phyloP scores from a whole-genome alignment of 2,888 invertebrate genomes.

The Drosophila mimetica region DNA sequence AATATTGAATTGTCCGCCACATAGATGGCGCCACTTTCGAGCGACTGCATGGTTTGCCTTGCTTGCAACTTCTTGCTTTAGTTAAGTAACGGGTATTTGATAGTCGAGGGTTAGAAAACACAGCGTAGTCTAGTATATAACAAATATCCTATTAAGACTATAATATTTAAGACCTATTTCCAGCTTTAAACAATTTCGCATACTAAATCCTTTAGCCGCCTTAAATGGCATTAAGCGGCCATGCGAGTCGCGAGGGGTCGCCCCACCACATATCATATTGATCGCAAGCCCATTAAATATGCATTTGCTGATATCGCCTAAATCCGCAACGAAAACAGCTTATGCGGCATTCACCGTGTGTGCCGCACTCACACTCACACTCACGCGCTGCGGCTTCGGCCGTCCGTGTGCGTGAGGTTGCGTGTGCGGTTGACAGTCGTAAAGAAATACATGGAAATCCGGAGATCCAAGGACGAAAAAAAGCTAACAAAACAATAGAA shows the following conservation, averaged over 20 bases:
- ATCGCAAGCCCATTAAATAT: constrained; percentile 78
- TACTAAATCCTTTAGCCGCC: not conserved
- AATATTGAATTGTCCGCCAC: too few species aligned
- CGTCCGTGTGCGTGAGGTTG: constrained; percentile 4
- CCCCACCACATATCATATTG: constrained; percentile 46
- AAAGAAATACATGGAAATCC: constrained; percentile 57
- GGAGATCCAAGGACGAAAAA: constrained; percentile 42
- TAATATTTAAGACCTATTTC: not conserved
- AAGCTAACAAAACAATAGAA: constrained; percentile 73
- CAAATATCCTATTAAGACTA: too few species aligned
- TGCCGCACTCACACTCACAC: constrained; percentile 4
- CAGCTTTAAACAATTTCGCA: not conserved
- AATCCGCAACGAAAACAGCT: constrained; percentile 76
- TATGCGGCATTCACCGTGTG: constrained; percentile 61
- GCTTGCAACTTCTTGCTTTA: too few species aligned
- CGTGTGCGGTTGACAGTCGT: constrained; percentile 32
- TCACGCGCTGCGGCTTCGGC: not conserved
- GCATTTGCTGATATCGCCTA: constrained; percentile 76
- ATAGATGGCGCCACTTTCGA: too few species aligned
- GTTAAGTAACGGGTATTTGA: too few species aligned
- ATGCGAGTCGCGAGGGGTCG: constrained; percentile 20
- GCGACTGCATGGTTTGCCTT: too few species aligned
- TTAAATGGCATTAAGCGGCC: constrained; percentile 26
- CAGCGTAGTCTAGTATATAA: too few species aligned
- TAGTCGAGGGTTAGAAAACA: too few species aligned